Evolutionary conservation across 2,113 vertebrate species (phyloP), one percentile per base, ranked within the genome.

Genomic region (Passer domesticus): DNA sequence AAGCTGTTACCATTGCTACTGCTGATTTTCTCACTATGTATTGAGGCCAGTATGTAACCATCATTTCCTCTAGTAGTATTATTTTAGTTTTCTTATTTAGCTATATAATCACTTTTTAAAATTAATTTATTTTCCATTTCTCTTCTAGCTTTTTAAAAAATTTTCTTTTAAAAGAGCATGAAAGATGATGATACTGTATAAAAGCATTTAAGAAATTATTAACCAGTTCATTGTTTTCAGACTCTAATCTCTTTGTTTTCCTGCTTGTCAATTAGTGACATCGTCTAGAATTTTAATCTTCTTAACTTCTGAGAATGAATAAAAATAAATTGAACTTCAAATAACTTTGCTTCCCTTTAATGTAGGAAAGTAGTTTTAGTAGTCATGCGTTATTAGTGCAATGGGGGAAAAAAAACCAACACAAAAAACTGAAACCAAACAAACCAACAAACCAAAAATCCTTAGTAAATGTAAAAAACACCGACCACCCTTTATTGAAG

Each of bases 401-500:
- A 37, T 19, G 2, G 1, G 3, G 23, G 47, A 25, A n/a, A 53
- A 17, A 31, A 15, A 22, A 16, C 17, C 17, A 7, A 0, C 10
- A 22, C 20, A 60, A 27, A 25, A n/a, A 62, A 28, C 5, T 19
- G 44, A 63, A 77, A 9, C 11, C 4, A 35, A 84, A 9, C 9
- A 50, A 79, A 43, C 2, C 5, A 25, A 9, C 2, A 64, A 18
- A 44, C 16, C 16, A 39, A 78, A 49, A 6, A 6, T 1, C 2
- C 3, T 3, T 58, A 15, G 1, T 10, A 56, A 82, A 41, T 3
- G 20, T 46, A 25, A 74, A 82, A 16, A 11, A 1, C 0, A 2
- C 2, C 2, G 2, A 37, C 12, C 18, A 27, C 3, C 39, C 39
- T 41, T 41, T 41, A 41, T 13, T 41, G 39, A 41, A 41, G 39